Evolutionary conservation across 2,888 invertebrate species (phyloP).

Genomic region (Polylopha cassiicola): DNA sequence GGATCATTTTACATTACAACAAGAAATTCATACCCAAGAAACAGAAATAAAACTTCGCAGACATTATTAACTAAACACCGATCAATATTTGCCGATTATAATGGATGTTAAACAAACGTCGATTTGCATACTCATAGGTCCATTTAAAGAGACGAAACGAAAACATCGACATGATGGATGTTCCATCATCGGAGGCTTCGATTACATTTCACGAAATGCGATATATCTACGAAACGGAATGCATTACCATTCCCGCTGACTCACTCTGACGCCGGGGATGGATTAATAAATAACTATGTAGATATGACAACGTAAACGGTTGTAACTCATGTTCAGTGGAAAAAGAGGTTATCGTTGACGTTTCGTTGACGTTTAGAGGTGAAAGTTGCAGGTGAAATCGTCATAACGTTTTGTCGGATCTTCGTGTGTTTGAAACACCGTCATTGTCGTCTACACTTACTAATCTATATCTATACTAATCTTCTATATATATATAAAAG

Average conservation of each 20-base stretch:
- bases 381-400: too few relatives aligned
- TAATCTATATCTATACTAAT: too few relatives aligned
- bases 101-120: slow-evolving; percentile 39
- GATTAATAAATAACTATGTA: slow-evolving; percentile 9
- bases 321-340: too few relatives aligned
- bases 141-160: slow-evolving; percentile 51
- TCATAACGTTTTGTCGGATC: too few relatives aligned
- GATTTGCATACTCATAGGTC: slow-evolving; percentile 56
- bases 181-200: slow-evolving; percentile 43
- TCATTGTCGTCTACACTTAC: too few relatives aligned
- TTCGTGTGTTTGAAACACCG: too few relatives aligned
- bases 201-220: slow-evolving; percentile 65
- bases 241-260: slow-evolving; percentile 57
- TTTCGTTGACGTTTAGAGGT: too few relatives aligned
- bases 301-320: slow-evolving; percentile 9
- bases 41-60: too few relatives aligned
- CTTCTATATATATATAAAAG: too few relatives aligned
- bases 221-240: slow-evolving; percentile 55
- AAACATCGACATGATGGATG: slow-evolving; percentile 63
- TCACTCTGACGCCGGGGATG: slow-evolving; percentile 44
- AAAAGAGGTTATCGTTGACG: too few relatives aligned
- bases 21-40: too few relatives aligned
- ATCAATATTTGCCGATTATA: slow-evolving; percentile 18
- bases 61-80: slow-evolving; percentile 11
- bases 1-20: too few relatives aligned